These are phyloP conservation scores for Jaculus jaculus DNA, from an alignment of 2,113 vertebrate species.

Conservation along the genomic window DNA sequence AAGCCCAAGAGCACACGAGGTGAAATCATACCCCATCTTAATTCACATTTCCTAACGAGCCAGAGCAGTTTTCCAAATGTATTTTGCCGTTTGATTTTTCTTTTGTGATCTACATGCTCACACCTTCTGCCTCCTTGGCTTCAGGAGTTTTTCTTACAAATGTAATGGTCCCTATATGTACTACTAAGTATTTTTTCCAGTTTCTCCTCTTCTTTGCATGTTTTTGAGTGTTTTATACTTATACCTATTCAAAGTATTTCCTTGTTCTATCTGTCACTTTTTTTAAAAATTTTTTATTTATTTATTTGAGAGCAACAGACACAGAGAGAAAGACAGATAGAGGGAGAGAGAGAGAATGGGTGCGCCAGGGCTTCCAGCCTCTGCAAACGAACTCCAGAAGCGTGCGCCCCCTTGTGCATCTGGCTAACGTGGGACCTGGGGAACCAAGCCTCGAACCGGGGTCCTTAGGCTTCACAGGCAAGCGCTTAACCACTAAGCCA, in stretches of 20 bases:
- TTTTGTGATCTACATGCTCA: not conserved
- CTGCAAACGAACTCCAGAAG: too few relatives aligned
- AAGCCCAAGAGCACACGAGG: constrained; percentile 40
- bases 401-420: too few relatives aligned
- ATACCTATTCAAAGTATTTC: constrained; percentile 2
- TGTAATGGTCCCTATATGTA: constrained; percentile 22
- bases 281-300: too few relatives aligned
- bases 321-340: too few relatives aligned
- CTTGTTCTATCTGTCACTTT: not conserved
- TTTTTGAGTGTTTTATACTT: constrained; percentile 37
- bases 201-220: constrained; percentile 24
- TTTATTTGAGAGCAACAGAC: too few relatives aligned
- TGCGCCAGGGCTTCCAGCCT: too few relatives aligned
- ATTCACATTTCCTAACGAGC: constrained; percentile 59
- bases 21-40: constrained; percentile 56
- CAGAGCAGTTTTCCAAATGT: constrained; percentile 47
- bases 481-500: too few relatives aligned
- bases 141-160: constrained; percentile 36
- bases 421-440: too few relatives aligned
- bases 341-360: too few relatives aligned
- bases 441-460: too few relatives aligned
- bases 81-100: constrained; percentile 52
- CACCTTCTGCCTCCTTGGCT: not conserved
- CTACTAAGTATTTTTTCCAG: constrained; percentile 7
- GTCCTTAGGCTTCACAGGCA: too few relatives aligned